Evolutionary conservation across 2,797 vertebrate species (phyloP).

Genomic region (Eulemur rubriventer): DNA sequence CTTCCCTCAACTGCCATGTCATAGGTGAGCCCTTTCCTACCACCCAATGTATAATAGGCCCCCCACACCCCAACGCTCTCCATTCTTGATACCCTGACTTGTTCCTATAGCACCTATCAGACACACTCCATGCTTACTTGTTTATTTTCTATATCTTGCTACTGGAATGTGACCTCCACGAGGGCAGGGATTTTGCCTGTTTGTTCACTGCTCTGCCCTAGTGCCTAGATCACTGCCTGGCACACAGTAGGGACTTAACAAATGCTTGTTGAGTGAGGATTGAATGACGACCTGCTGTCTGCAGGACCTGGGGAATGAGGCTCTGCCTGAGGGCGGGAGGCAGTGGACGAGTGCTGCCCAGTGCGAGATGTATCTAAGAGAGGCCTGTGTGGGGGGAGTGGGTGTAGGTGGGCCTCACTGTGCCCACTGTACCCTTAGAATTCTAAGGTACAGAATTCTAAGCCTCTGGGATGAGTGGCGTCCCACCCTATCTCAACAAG

Average conservation of each 20-base stretch:
- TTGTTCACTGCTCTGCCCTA: neutral
- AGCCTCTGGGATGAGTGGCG: neutral
- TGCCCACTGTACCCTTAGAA: neutral
- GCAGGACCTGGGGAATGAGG: neutral
- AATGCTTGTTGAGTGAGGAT: neutral
- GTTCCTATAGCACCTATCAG: neutral
- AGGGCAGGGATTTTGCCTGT: neutral
- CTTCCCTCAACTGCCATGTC: neutral
- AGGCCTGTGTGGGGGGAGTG: neutral
- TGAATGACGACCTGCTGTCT: neutral
- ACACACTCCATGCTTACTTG: neutral
- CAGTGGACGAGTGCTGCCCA: fast-evolving
- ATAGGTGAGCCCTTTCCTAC: neutral
- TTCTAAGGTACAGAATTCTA: neutral
- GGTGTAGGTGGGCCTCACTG: neutral
- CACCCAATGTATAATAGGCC: neutral
- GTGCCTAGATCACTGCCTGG: neutral
- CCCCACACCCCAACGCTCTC: neutral
- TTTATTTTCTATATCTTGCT: neutral
- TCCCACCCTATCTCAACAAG: neutral
- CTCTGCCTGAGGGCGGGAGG: neutral
- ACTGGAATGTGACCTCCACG: neutral
- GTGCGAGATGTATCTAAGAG: neutral
- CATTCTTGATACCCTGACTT: no score
- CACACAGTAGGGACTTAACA: neutral